These are phyloP conservation scores for Sphaerophoria taeniata DNA, from an alignment of 2,888 invertebrate genomes.

Conservation along the genomic window DNA sequence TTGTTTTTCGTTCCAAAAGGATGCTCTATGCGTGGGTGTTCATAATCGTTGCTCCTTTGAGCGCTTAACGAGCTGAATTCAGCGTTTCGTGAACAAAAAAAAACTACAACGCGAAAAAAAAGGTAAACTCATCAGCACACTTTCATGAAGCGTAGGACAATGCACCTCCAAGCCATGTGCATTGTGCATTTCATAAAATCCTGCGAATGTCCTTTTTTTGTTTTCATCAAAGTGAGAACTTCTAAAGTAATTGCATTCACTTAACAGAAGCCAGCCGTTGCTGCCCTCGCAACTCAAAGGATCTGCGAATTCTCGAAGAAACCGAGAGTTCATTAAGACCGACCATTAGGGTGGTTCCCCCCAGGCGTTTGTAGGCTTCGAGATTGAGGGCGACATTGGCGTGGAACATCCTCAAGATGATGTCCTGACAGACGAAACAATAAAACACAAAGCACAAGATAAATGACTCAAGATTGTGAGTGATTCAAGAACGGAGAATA, in stretches of 20 bases:
- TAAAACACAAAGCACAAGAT: conserved; percentile 50
- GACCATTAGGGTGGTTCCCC: not conserved
- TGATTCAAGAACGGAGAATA: conserved; percentile 46
- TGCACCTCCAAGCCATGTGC: conserved; percentile 43
- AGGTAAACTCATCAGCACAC: conserved; percentile 22
- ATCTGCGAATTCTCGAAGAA: conserved; percentile 15
- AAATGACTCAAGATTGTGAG: conserved; percentile 66
- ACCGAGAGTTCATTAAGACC: conserved; percentile 54
- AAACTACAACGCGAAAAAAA: not conserved
- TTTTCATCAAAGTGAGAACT: conserved; percentile 61
- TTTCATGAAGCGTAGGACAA: conserved; percentile 43
- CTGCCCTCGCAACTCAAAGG: conserved; percentile 46
- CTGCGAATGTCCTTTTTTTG: not conserved
- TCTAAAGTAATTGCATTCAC: conserved; percentile 68
- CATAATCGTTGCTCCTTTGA: conserved; percentile 68
- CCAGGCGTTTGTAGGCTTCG: conserved; percentile 36
- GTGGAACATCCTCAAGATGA: conserved; percentile 49
- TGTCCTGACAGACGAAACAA: conserved; percentile 43
- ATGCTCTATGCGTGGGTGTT: conserved; percentile 28
- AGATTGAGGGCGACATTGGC: conserved; percentile 44
- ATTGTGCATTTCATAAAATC: not conserved
- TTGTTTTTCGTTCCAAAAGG: conserved; percentile 8
- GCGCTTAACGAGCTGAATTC: conserved; percentile 71
- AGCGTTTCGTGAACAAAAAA: conserved; percentile 27
- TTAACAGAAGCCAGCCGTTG: conserved; percentile 17